Percentiles rank a stretch among this genome's conserved stretches.
Conservation (phyloP, 1,140 invertebrate genomes). For the Aphelenchoides besseyi region DNA sequence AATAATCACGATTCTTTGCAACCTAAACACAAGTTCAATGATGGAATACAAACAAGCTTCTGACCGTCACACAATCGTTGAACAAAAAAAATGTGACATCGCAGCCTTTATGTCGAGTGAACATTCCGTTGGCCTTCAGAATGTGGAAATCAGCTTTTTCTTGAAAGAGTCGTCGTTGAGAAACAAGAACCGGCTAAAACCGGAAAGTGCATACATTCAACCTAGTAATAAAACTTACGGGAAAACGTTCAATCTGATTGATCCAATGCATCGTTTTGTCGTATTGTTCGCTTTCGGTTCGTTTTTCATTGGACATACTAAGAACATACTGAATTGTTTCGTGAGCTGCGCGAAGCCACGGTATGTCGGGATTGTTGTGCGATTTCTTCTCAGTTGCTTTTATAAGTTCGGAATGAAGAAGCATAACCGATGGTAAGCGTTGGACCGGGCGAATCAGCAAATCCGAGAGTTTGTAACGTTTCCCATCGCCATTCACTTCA, state of each 20-base stretch:
- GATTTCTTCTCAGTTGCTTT: conserved; percentile 13
- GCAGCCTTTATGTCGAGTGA: neutral
- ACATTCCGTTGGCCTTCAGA: neutral
- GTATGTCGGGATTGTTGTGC: conserved; percentile 17
- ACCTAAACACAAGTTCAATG: conserved; percentile 2
- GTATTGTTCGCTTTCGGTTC: conserved; percentile 1
- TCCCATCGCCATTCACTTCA: neutral
- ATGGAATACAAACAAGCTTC: neutral
- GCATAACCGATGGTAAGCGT: conserved; percentile 10
- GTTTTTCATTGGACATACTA: neutral
- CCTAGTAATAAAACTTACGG: neutral
- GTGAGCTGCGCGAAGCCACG: neutral
- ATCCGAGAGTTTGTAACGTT: neutral
- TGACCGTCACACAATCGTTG: conserved; percentile 6
- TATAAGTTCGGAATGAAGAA: neutral
- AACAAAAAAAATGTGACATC: conserved; percentile 10
- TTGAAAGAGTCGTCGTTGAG: neutral
- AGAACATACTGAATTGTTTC: neutral
- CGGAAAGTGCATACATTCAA: neutral
- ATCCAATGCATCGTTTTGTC: neutral
- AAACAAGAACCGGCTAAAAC: neutral
- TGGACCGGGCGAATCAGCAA: conserved; percentile 18
- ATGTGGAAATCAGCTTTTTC: conserved; percentile 3
- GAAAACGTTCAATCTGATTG: conserved; percentile 13
- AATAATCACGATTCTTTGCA: neutral